Percentiles rank a stretch among this genome's conserved stretches.
Conservation (phyloP, 2,888 invertebrate genomes). For the Mesorhabditis belari region DNA sequence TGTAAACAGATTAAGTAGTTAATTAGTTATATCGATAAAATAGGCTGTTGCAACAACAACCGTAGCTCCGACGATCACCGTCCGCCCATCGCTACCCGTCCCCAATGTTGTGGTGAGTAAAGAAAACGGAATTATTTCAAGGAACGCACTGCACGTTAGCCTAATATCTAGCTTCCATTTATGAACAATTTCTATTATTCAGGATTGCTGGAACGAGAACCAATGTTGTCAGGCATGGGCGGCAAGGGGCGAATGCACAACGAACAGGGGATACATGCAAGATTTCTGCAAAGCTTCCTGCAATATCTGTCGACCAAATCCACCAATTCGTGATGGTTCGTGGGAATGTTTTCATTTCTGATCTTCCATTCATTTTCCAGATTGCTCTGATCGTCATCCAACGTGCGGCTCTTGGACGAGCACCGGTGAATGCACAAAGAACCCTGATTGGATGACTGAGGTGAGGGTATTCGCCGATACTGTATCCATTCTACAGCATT, state of each 20-base stretch:
- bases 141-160: not conserved
- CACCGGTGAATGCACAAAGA: slow-evolving; percentile 39
- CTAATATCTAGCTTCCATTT: not conserved
- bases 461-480: too few relatives aligned
- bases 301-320: slow-evolving; percentile 26
- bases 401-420: slow-evolving; percentile 22
- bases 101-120: not conserved
- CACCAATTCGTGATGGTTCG: slow-evolving; percentile 19
- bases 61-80: slow-evolving; percentile 3
- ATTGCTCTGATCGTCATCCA: slow-evolving; percentile 28
- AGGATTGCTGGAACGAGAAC: slow-evolving; percentile 44
- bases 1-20: not conserved
- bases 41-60: slow-evolving; percentile 4
- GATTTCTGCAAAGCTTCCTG: slow-evolving; percentile 42
- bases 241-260: slow-evolving; percentile 32
- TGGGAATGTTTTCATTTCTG: not conserved
- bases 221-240: slow-evolving; percentile 43
- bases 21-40: not conserved
- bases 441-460: slow-evolving; percentile 45
- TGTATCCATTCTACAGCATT: too few relatives aligned
- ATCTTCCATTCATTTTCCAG: slow-evolving; percentile 10
- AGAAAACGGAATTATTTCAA: not conserved
- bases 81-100: slow-evolving; percentile 1
- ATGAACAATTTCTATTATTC: not conserved
- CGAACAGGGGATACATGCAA: slow-evolving; percentile 33